These are phyloP conservation scores for Gryllus bimaculatus DNA, from an alignment of 1,140 invertebrate genomes.

Conservation along the genomic window DNA sequence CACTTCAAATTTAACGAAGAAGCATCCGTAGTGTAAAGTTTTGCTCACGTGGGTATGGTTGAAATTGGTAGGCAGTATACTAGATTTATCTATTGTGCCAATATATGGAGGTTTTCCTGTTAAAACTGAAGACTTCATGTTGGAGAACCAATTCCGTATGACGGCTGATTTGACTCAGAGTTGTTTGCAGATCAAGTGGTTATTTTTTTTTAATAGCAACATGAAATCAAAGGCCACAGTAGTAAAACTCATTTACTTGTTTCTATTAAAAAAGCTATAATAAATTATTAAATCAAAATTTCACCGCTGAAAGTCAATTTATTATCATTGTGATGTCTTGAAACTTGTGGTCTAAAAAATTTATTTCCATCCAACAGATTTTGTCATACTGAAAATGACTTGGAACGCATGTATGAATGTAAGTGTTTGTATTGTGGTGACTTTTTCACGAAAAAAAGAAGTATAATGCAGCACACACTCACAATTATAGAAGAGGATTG, in stretches of 20 bases:
- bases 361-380: too few relatives aligned
- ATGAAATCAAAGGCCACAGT: constrained; percentile 22
- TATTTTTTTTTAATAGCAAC: constrained; percentile 23
- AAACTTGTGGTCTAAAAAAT: not conserved
- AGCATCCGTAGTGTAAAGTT: constrained; percentile 73
- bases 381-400: too few relatives aligned
- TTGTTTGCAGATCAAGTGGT: constrained; percentile 58
- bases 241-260: constrained; percentile 15
- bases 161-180: constrained; percentile 61
- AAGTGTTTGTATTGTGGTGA: too few relatives aligned
- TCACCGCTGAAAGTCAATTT: not conserved
- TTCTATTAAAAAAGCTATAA: not conserved
- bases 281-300: not conserved
- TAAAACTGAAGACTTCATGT: constrained; percentile 89
- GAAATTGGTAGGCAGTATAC: constrained; percentile 67
- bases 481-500: too few relatives aligned
- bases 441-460: too few relatives aligned
- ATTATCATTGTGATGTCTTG: not conserved
- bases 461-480: too few relatives aligned
- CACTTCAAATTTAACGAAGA: constrained; percentile 93
- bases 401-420: too few relatives aligned
- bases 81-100: constrained; percentile 80
- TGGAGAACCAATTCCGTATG: constrained; percentile 70
- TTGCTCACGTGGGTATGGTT: constrained; percentile 62
- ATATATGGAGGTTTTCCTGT: constrained; percentile 97